Evolutionary conservation across 2,888 invertebrate genomes (phyloP), one percentile per base, ranked within the genome.

Genomic region (Lycophotia porphyrea): DNA sequence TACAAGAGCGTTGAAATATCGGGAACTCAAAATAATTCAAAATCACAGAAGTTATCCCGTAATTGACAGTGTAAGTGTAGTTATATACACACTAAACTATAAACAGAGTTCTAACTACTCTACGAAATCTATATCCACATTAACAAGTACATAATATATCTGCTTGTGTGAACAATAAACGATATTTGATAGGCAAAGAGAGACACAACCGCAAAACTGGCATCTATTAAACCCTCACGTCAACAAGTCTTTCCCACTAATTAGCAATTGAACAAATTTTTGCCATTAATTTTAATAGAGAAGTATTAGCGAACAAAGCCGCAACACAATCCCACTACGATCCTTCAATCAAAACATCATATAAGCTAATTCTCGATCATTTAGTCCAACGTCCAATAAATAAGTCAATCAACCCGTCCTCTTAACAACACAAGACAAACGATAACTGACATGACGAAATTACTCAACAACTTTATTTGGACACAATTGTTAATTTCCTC

Each of bases 401-500:
- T 90, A 91, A 92, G 92, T 92, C 93, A 92, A 93, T 93, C 92
- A 93, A 92, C 93, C 89, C 90, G 77, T 87, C 84, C 84, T 88
- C 87, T 88, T 87, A 86, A 84, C 88, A 88, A 86, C 88, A 79
- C 90, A 90, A 91, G 92, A 90, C 92, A 93, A 95, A 95, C 89
- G 95, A 95, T 95, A 95, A 96, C 95, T 96, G 96, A 96, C 96
- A 93, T 93, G 93, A 91, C 91, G 85, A 92, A 93, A 94, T 95
- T 94, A 94, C 92, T 94, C 93, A 95, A 94, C 94, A 93, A 94
- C 94, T 94, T 94, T 95, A 96, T 96, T 95, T 95, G 92, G 93
- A 93, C 94, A 95, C 95, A 96, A 96, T 96, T 96, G 96, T 96
- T 96, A 96, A 96, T 96, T 96, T 95, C 96, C 96, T 96, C 91